A percentile compares a stretch with the other conserved stretches of the same genome.
Conservation (phyloP, 2,113 vertebrate species). For the Emberiza fucata region DNA sequence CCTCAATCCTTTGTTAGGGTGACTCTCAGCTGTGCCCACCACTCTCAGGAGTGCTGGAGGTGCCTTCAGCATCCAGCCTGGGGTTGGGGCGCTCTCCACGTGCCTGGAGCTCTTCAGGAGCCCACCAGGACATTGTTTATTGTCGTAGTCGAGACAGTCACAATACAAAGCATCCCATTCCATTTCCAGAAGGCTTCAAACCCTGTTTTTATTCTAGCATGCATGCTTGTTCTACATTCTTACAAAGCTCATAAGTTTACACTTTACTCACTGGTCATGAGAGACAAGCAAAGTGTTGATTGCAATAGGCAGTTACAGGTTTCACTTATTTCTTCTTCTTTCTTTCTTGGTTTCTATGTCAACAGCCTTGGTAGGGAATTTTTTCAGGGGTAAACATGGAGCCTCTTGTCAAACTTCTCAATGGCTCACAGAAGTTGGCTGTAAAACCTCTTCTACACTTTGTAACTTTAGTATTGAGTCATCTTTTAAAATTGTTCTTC, state of each 20-base stretch:
- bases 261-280: neutral
- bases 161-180: neutral
- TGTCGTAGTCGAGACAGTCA: neutral
- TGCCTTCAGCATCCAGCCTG: neutral
- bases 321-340: neutral
- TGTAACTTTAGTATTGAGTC: neutral
- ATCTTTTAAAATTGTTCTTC: neutral
- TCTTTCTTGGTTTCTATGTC: neutral
- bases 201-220: neutral
- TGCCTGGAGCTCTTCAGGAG: neutral
- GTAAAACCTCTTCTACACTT: neutral
- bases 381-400: neutral
- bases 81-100: neutral
- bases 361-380: neutral
- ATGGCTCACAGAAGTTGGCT: neutral
- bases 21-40: neutral
- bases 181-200: neutral
- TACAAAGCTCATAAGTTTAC: neutral
- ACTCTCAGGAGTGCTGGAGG: neutral
- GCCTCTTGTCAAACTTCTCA: neutral
- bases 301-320: neutral
- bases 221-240: neutral
- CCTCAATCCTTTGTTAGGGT: neutral
- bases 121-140: neutral
- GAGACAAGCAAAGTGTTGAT: neutral